Evolutionary conservation across 2,113 vertebrate genomes (phyloP), one percentile per base, ranked within the genome.

Genomic region (Paratilapia polleni): DNA sequence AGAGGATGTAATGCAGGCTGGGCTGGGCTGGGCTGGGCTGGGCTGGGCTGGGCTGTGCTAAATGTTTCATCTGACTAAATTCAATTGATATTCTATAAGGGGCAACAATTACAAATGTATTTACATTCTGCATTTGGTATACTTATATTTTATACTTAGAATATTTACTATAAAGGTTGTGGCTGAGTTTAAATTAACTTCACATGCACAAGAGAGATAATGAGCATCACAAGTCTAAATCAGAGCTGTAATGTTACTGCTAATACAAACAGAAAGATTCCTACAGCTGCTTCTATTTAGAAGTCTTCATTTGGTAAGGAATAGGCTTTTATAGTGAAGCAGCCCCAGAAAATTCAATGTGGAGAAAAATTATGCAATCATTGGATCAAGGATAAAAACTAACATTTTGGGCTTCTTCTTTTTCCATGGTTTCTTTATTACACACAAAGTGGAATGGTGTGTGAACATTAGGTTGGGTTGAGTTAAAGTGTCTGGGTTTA

Each of bases 131-230:
- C 15, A 66, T 58, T 80, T 41, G 24, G 36, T 20, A n/a, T 58
- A 80, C n/a, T n/a, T n/a, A n/a, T n/a, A n/a, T n/a, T n/a, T n/a
- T n/a, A n/a, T n/a, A n/a, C 15, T 38, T 19, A 38, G 26, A 41
- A 14, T 26, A 56, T 20, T 41, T 20, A 56, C 15, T 62, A 24
- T 15, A 66, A 73, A 73, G 47, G 26, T 73, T 14, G 31, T 13
- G 61, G 78, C n/a, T 41, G 61, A 66, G 20, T 64, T 79, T 63
- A 79, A 36, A 79, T 62, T n/a, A 17, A n/a, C 47, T n/a, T 73
- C 3, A 64, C 28, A 41, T 41, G 31, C 49, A 66, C 24, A 15
- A 26, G 5, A 9, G 31, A 56, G 24, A 28, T 61, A 70, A 70
- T 0, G 24, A 49, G 24, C 66, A 70, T 28, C 15, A 7, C 24